Evolutionary conservation across 2,797 vertebrate genomes (phyloP).

Genomic region (Cercopithecus diana): DNA sequence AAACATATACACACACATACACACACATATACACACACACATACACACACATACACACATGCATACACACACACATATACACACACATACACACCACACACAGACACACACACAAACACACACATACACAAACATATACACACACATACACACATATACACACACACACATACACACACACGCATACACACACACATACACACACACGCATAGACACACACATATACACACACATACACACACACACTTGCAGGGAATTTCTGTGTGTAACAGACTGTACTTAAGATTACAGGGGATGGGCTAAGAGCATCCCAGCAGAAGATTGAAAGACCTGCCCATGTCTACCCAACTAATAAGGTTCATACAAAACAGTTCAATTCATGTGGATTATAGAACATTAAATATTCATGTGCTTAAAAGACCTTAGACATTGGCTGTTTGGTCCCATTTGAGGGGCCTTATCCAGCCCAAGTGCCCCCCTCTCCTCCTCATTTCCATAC

Average conservation of each 20-base stretch:
- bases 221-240: neutral
- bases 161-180: no score
- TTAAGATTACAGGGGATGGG: neutral
- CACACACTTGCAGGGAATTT: neutral
- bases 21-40: fast-evolving
- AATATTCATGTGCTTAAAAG: no score
- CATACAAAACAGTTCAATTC: neutral
- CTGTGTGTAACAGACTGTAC: neutral
- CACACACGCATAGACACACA: no score
- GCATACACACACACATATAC: no score
- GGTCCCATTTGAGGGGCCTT: no score
- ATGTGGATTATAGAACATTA: neutral
- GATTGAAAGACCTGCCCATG: neutral
- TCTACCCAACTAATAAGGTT: neutral
- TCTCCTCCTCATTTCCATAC: neutral
- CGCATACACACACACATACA: neutral
- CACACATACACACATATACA: neutral
- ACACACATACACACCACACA: no score
- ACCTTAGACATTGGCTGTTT: neutral
- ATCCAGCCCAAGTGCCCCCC: no score
- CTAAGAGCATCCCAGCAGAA: neutral
- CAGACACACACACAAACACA: no score
- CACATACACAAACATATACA: fast-evolving
- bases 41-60: fast-evolving
- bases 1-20: fast-evolving